phyloP scores from a whole-genome alignment of 1,140 invertebrate genomes.

The Lycorma delicatula region DNA sequence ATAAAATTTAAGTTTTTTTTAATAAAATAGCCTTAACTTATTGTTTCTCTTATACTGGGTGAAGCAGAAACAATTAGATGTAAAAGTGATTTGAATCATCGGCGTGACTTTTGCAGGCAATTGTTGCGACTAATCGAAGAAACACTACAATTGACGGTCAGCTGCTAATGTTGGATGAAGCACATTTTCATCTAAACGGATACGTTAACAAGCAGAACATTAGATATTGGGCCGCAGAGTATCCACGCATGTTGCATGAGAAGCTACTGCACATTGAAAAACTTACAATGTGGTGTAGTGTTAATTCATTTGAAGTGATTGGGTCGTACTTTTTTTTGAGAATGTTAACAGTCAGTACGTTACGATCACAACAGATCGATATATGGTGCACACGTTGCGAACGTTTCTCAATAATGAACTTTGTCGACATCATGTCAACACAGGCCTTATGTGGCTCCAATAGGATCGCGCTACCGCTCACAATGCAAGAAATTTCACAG shows the following conservation, averaged over 20 bases:
- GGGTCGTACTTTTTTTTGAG: constrained; percentile 17
- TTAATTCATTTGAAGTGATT: constrained; percentile 11
- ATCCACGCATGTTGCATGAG: constrained; percentile 12
- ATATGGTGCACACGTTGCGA: constrained; percentile 13
- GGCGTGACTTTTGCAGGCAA: too few relatives aligned
- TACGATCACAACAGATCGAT: constrained; percentile 5
- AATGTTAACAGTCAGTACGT: constrained; percentile 10
- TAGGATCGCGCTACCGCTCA: neutral
- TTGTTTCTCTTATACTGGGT: too few relatives aligned
- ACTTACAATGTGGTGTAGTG: constrained; percentile 18
- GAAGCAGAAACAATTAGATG: too few relatives aligned
- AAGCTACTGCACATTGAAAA: constrained; percentile 14
- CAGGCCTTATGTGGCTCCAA: neutral
- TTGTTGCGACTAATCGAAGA: too few relatives aligned
- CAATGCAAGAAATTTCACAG: too few relatives aligned
- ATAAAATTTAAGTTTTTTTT: too few relatives aligned
- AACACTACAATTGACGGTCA: too few relatives aligned
- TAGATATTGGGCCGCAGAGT: constrained; percentile 13
- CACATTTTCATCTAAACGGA: constrained; percentile 8
- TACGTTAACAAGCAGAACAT: constrained; percentile 20
- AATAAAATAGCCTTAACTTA: too few relatives aligned
- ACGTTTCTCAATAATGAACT: constrained; percentile 14
- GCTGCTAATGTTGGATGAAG: too few relatives aligned
- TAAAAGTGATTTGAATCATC: too few relatives aligned
- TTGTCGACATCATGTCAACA: neutral